Evolutionary conservation across 2,113 vertebrate species (phyloP).

Genomic region (Colistium nudipinnis): DNA sequence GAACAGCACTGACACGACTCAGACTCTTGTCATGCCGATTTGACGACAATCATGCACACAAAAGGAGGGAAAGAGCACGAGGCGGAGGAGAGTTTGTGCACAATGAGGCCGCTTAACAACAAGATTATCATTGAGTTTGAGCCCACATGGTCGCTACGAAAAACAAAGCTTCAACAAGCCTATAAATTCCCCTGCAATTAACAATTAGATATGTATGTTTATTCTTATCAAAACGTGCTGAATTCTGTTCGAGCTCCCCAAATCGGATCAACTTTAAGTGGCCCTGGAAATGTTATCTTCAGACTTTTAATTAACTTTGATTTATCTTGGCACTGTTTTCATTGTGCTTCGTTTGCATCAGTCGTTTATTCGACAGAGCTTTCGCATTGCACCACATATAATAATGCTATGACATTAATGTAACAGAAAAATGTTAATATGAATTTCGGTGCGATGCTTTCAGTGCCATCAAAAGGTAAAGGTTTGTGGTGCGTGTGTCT

Average conservation of each 20-base stretch:
- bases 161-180: conserved; percentile 47
- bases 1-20: conserved; percentile 49
- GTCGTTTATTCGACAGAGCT: conserved; percentile 32
- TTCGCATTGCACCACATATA: conserved; percentile 6
- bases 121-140: conserved; percentile 38
- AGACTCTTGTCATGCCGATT: conserved; percentile 66
- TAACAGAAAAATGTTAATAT: conserved; percentile 1
- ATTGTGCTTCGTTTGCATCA: conserved; percentile 26
- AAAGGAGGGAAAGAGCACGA: conserved; percentile 37
- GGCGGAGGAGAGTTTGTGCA: conserved; percentile 50
- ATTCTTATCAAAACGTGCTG: conserved; percentile 24
- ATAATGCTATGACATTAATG: not conserved
- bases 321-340: conserved; percentile 39
- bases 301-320: conserved; percentile 53
- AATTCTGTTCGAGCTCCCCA: conserved; percentile 32
- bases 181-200: conserved; percentile 40
- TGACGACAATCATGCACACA: conserved; percentile 67
- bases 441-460: conserved; percentile 22
- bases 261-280: conserved; percentile 49
- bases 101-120: conserved; percentile 37
- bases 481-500: not conserved
- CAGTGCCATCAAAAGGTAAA: conserved; percentile 18
- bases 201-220: conserved; percentile 46
- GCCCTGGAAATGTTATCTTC: conserved; percentile 49
- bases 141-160: conserved; percentile 11